Base-by-base conservation (phyloP, 1,140 invertebrate species). In the Drosophila virilis region DNA sequence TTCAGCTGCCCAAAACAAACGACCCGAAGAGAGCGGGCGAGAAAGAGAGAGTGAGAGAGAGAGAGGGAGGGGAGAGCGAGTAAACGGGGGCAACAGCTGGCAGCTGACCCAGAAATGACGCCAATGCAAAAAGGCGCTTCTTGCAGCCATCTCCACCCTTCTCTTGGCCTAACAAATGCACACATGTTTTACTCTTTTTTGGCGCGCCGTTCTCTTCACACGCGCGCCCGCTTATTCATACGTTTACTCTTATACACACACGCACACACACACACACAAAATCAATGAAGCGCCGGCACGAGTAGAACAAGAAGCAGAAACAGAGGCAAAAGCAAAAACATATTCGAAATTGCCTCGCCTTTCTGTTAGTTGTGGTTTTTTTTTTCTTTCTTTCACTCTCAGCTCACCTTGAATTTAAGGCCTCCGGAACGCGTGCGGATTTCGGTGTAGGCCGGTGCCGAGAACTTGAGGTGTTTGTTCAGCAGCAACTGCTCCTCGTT, bases 381-480 rank as follows among this genome's bases (percentile, higher is more conserved):
- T 42, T 38, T 10, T 28, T n/a, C n/a, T 17, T 28, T 28, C 9
- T 51, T 13, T 45, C 15, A 46, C 22, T 17, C 15, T 50, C 3
- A 8, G 32, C 81, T 90, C 75, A 91, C 88, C 77, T 88, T 80
- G 82, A 80, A 55, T 46, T 76, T 74, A 0, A 77, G 72, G 28
- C 67, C 67, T 52, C 75, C 79, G 10, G 67, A 57, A 8, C 80
- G 69, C 58, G 90, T 86, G 52, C 90, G 90, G 33, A 91, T 88
- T 66, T 91, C 90, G 22, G 76, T 88, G 46, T 91, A 91, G 2
- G 79, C 77, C 45, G 85, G 90, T n/a, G 85, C 77, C 51, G 80
- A 81, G 45, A 86, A 91, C 42, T 90, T 91, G 0, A 74, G 61
- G 7, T 73, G 45, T 48, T 74, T 72, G 15, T 69, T 33, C 28